Evolutionary conservation across 2,797 vertebrate genomes (phyloP).

Genomic region (Microhierax caerulescens): DNA sequence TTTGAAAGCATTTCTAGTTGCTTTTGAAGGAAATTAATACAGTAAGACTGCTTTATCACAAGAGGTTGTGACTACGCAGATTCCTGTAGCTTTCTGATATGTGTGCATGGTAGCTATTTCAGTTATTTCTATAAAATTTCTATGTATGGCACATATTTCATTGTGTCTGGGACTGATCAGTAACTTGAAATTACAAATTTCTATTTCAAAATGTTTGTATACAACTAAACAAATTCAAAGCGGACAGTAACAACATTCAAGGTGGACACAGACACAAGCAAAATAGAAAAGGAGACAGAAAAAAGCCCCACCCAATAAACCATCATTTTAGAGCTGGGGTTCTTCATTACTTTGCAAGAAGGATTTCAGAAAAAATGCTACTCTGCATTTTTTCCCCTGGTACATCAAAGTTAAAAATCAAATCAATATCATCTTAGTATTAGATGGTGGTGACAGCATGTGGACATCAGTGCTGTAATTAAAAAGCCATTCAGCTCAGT

Average conservation of each 20-base stretch:
- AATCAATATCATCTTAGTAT: slow-evolving; percentile 79
- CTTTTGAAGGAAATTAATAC: neutral
- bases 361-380: slow-evolving; percentile 61
- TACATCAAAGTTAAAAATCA: slow-evolving; percentile 78
- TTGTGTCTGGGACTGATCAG: neutral
- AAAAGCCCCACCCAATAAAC: neutral
- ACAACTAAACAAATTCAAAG: neutral
- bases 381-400: slow-evolving; percentile 65
- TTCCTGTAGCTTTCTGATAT: neutral
- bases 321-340: neutral
- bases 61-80: neutral
- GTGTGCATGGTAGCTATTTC: neutral
- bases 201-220: neutral
- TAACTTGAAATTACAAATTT: neutral
- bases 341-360: slow-evolving; percentile 49
- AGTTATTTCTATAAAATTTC: neutral
- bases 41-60: neutral
- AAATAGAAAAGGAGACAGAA: neutral
- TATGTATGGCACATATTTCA: neutral
- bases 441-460: slow-evolving; percentile 76
- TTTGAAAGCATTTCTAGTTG: neutral
- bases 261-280: neutral
- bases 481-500: slow-evolving; percentile 81
- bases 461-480: slow-evolving; percentile 79
- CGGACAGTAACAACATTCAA: neutral